Conservation (phyloP, 2,113 vertebrate species). For the Rostratula benghalensis region DNA sequence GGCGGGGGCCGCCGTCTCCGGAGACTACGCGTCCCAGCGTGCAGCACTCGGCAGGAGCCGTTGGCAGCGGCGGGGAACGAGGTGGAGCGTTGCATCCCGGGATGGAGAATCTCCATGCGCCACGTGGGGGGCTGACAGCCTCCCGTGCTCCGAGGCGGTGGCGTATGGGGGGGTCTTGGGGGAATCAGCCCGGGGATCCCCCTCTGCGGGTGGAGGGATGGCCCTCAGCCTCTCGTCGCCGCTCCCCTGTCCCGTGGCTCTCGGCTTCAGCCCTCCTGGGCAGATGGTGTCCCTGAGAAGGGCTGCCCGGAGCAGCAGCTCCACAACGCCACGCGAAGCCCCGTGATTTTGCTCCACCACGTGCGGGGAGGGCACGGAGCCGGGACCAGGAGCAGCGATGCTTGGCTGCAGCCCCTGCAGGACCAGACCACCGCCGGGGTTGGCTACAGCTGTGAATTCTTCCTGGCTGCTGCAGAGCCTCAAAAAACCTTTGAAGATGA, state of each 20-base stretch:
- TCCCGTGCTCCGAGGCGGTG: neutral
- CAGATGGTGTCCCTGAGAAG: neutral
- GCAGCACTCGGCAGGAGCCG: neutral
- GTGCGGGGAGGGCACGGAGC: neutral
- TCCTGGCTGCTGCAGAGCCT: neutral
- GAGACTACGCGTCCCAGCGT: conserved; percentile 46
- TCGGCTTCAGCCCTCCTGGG: accelerated
- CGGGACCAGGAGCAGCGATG: neutral
- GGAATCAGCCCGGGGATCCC: neutral
- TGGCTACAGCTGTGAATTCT: neutral
- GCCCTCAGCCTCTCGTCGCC: accelerated
- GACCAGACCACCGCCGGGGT: accelerated
- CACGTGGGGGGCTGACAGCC: conserved; percentile 38
- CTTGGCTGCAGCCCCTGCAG: neutral
- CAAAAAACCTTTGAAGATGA: neutral
- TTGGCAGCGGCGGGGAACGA: neutral
- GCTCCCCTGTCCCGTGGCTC: accelerated
- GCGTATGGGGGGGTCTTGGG: neutral
- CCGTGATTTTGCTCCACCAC: neutral
- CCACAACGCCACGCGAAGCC: accelerated
- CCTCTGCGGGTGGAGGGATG: accelerated
- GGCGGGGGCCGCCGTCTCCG: neutral
- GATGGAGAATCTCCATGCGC: conserved; percentile 13
- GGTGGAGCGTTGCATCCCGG: conserved; percentile 46
- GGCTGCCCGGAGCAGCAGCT: neutral